These are phyloP conservation scores for Hirtodrosophila trivittata DNA, from an alignment of 2,888 invertebrate genomes.

Conservation along the genomic window DNA sequence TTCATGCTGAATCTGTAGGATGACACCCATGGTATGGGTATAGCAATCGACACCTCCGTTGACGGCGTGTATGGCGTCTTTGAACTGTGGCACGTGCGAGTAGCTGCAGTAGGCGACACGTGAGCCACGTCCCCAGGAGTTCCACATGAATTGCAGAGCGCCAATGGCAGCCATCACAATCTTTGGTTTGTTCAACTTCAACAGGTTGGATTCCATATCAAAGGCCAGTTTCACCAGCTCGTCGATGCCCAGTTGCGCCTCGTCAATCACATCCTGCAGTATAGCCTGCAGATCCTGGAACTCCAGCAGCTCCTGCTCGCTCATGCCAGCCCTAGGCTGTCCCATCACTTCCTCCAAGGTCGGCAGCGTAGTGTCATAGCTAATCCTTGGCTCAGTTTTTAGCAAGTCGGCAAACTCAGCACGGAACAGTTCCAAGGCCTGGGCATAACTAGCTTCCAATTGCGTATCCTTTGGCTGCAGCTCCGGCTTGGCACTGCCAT, in stretches of 20 bases:
- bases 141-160: constrained; percentile 58
- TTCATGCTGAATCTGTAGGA: constrained; percentile 66
- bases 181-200: constrained; percentile 72
- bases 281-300: constrained; percentile 64
- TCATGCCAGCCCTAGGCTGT: constrained; percentile 30
- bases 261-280: constrained; percentile 72
- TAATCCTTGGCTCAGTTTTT: constrained; percentile 37
- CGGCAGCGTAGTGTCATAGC: constrained; percentile 69
- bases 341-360: constrained; percentile 64
- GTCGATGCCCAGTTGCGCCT: constrained; percentile 67
- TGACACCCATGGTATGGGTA: constrained; percentile 56
- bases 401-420: constrained; percentile 39
- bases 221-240: constrained; percentile 61
- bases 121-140: constrained; percentile 48
- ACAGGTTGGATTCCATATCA: constrained; percentile 53
- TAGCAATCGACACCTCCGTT: constrained; percentile 76
- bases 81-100: constrained; percentile 73
- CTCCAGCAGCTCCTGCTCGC: constrained; percentile 56
- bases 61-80: constrained; percentile 64
- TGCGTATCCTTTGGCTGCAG: neutral
- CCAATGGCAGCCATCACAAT: constrained; percentile 59
- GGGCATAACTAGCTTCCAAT: constrained; percentile 39
- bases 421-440: constrained; percentile 55
- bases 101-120: constrained; percentile 78
- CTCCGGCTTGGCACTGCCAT: constrained; percentile 29